Evolutionary conservation across 2,113 vertebrate genomes (phyloP).

Genomic region (Pleuronectes platessa): DNA sequence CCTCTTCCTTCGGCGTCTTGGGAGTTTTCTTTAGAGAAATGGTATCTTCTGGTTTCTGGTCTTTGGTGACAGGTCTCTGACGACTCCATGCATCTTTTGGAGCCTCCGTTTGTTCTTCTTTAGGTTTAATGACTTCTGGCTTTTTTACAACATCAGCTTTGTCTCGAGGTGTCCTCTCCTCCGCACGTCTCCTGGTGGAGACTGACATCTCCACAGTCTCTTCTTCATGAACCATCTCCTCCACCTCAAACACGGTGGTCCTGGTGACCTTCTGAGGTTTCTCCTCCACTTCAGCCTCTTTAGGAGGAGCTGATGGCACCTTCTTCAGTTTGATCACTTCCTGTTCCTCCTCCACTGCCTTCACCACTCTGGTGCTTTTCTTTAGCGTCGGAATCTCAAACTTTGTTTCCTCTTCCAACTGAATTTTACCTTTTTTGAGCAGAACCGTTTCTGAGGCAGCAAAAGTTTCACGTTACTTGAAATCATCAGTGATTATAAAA

Average conservation of each 20-base stretch:
- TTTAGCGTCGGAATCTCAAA: conserved; percentile 80
- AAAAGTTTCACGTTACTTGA: conserved; percentile 81
- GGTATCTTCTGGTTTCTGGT: conserved; percentile 66
- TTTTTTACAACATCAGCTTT: conserved; percentile 62
- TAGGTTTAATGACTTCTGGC: conserved; percentile 48
- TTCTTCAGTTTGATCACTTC: conserved; percentile 81
- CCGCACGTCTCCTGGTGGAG: conserved; percentile 52
- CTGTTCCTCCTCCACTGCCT: conserved; percentile 70
- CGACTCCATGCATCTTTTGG: conserved; percentile 60
- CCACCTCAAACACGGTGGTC: conserved; percentile 51
- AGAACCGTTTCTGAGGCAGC: conserved; percentile 79
- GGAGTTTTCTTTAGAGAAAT: conserved; percentile 65
- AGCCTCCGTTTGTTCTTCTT: conserved; percentile 56
- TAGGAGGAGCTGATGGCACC: conserved; percentile 67
- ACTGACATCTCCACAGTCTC: conserved; percentile 69
- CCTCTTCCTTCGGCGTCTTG: conserved; percentile 67
- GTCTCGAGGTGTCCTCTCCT: conserved; percentile 60
- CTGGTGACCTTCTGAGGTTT: conserved; percentile 65
- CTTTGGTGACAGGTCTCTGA: conserved; percentile 60
- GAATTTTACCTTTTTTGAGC: conserved; percentile 80
- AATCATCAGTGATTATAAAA: background rate
- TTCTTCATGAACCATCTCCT: conserved; percentile 73
- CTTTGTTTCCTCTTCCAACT: conserved; percentile 78
- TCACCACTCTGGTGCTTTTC: conserved; percentile 74
- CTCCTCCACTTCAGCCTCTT: conserved; percentile 70